Base-by-base conservation (phyloP, 2,113 vertebrate species). In the Eublepharis macularius region DNA sequence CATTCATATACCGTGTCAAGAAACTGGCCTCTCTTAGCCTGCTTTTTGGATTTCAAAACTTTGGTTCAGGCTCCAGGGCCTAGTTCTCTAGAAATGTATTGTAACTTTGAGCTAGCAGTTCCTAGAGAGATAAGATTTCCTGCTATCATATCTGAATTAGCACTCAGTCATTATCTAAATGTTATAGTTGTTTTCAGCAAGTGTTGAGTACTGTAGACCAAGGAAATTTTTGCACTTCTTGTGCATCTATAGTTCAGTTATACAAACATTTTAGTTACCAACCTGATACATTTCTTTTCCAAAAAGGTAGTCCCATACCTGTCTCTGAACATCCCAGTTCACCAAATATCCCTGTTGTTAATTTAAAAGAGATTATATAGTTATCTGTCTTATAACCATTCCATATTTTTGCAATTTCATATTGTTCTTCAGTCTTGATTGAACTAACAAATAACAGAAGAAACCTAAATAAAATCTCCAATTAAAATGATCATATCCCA, bases 261-360 rank as follows among this genome's bases (percentile, higher is more conserved):
- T 76, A 83, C 54, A 60, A 80, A 85, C 83, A 69, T 5, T 57
- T 41, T 89, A 91, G 85, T 96, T 96, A 99, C n/a, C n/a, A n/a
- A n/a, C 99, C 97, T 99, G 98, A 92, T 98, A 99, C 98, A 98
- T 99, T 95, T 99, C 99, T 94, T 99, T 99, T 92, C 99, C 99
- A 96, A 99, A 99, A 87, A 99, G 97, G 79, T 99, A 98, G 94
- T 99, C 98, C 99, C 99, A 99, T 49, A 99, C 98, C 92, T 99
- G 99, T 89, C 99, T 97, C 92, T 99, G 99, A 85, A 99, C 99
- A 93, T 99, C 99, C 99, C 99, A 99, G 92, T 99, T 99, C 39
- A 99, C 99, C 93, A 99, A 96, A 86, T 99, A 99, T 69, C 99
- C 99, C 99, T 99, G 94, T 80, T 92, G 90, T 57, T 87, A 16